A percentile compares a stretch with the other conserved stretches of the same genome.
phyloP scores from a whole-genome alignment of 2,797 vertebrate genomes.

The Odontamblyopus lacepedii region DNA sequence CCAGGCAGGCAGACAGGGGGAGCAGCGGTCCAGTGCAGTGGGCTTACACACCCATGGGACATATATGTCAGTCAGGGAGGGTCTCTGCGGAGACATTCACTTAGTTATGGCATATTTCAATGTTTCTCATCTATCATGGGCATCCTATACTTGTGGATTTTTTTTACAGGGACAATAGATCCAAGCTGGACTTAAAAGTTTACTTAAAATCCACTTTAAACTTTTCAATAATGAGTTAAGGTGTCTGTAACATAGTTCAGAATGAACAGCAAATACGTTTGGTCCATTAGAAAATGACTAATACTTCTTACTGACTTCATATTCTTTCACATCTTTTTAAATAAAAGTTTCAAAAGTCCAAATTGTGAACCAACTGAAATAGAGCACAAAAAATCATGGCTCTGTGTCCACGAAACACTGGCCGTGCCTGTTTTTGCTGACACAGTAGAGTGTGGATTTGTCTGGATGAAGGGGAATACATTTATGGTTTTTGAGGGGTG shows the following conservation, averaged over 20 bases:
- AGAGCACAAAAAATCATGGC: conserved; percentile 41
- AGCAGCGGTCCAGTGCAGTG: conserved; percentile 55
- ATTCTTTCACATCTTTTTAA: background rate
- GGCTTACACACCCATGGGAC: conserved; percentile 59
- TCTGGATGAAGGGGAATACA: conserved; percentile 77
- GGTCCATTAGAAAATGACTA: too few species aligned
- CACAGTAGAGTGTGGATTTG: conserved; percentile 66
- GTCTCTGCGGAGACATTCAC: conserved; percentile 54
- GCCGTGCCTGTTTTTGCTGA: conserved; percentile 65
- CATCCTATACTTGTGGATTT: conserved; percentile 34
- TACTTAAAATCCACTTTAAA: conserved; percentile 12
- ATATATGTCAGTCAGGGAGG: conserved; percentile 62
- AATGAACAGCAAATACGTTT: background rate
- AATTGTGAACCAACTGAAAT: conserved; percentile 36
- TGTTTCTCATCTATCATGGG: conserved; percentile 37
- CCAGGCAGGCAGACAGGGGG: conserved; percentile 67
- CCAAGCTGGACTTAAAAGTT: conserved; percentile 25
- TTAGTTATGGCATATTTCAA: conserved; percentile 64
- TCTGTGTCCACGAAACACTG: conserved; percentile 38
- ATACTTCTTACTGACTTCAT: background rate
- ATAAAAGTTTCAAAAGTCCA: conserved; percentile 20
- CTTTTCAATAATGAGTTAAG: background rate
- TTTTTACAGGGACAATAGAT: conserved; percentile 39
- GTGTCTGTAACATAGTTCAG: background rate
- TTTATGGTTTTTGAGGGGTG: conserved; percentile 73